Evolutionary conservation across 35 echinoderm and acorn worm genomes (phyloP).

Genomic region (Anneissia japonica): DNA sequence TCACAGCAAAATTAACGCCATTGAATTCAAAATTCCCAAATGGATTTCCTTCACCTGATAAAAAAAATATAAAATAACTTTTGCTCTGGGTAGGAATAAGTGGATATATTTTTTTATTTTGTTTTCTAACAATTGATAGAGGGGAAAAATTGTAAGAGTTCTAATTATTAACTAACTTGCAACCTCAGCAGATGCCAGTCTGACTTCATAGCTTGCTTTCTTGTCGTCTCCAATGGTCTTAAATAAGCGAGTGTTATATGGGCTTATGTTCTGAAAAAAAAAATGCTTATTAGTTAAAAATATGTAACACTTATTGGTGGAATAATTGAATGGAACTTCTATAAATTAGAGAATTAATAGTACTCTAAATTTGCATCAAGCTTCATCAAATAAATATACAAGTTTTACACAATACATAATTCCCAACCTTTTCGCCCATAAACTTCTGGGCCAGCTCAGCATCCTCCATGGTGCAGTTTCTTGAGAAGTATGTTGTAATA

Average conservation of each 20-base stretch:
- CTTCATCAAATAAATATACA: too few species aligned
- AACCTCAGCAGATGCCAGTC: conserved; percentile 62
- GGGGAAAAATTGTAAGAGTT: not conserved
- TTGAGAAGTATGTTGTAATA: conserved; percentile 79
- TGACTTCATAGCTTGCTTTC: conserved; percentile 67
- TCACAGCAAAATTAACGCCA: conserved; percentile 55
- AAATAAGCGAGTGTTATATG: conserved; percentile 90
- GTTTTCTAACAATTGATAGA: too few species aligned
- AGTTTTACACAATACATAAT: too few species aligned
- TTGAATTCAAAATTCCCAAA: conserved; percentile 55
- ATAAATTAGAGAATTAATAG: too few species aligned
- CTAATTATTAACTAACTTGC: not conserved
- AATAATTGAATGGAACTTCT: too few species aligned
- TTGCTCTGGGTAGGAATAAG: not conserved
- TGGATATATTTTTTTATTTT: not conserved
- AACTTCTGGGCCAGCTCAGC: conserved; percentile 85
- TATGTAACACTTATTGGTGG: too few species aligned
- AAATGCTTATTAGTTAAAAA: too few species aligned
- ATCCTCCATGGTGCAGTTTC: conserved; percentile 80
- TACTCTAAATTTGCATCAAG: too few species aligned
- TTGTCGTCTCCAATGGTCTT: conserved; percentile 52
- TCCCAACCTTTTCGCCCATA: conserved; percentile 61
- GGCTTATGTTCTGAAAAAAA: conserved; percentile 58
- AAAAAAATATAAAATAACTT: not conserved
- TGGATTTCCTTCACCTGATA: not conserved